These are phyloP conservation scores for Chionoecetes opilio DNA, from an alignment of 1,140 invertebrate species.

Conservation along the genomic window DNA sequence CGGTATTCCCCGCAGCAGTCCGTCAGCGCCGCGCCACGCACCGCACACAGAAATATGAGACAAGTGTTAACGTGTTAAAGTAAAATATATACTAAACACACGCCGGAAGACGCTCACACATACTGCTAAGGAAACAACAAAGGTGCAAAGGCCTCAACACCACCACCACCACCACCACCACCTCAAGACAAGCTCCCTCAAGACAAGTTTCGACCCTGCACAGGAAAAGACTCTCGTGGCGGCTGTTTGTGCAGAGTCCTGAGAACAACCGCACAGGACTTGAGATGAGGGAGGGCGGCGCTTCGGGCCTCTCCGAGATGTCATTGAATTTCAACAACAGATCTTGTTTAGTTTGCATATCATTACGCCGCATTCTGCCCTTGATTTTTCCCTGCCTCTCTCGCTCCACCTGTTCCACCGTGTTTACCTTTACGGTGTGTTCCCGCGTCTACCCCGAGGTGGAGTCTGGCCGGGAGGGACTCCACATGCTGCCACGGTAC, in stretches of 20 bases:
- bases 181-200: background rate
- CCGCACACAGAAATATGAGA: background rate
- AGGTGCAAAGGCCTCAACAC: background rate
- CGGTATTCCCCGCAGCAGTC: background rate
- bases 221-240: background rate
- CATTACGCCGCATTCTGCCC: conserved; percentile 70
- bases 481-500: background rate
- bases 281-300: background rate
- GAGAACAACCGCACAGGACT: conserved; percentile 5
- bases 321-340: conserved; percentile 77
- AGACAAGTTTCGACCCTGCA: background rate
- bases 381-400: conserved; percentile 50
- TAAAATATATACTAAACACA: no score
- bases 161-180: background rate
- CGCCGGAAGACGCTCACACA: background rate
- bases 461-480: background rate
- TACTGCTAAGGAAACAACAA: background rate
- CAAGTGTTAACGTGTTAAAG: background rate
- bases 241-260: conserved; percentile 1
- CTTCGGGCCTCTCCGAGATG: conserved; percentile 50
- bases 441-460: background rate
- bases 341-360: conserved; percentile 74
- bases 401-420: conserved; percentile 59
- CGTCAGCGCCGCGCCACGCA: no score
- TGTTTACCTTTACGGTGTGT: conserved; percentile 69